Evolutionary conservation across 1,140 invertebrate genomes (phyloP).

Genomic region (Zaprionus ornatus): DNA sequence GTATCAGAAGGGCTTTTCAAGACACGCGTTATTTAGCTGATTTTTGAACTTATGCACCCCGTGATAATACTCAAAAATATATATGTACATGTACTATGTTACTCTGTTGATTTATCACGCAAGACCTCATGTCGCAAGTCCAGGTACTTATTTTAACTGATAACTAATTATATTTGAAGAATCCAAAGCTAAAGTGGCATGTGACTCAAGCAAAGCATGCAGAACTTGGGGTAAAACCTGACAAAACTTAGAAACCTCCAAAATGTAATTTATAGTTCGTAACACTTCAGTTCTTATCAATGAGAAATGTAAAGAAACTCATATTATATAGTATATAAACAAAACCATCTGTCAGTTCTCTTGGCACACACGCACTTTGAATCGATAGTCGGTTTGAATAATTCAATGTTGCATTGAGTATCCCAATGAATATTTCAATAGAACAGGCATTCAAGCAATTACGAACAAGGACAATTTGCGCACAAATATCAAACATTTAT

Average conservation of each 20-base stretch:
- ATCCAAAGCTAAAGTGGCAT: neutral
- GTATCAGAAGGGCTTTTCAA: neutral
- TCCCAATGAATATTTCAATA: slow-evolving; percentile 41
- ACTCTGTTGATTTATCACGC: neutral
- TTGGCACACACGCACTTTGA: neutral
- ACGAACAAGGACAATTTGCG: slow-evolving; percentile 48
- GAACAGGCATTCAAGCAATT: slow-evolving; percentile 33
- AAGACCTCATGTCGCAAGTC: neutral
- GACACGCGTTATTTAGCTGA: neutral
- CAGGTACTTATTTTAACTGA: neutral
- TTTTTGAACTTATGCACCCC: neutral
- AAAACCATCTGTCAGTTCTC: slow-evolving; percentile 1
- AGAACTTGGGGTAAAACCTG: slow-evolving; percentile 1
- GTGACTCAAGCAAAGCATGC: slow-evolving; percentile 1
- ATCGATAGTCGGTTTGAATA: neutral
- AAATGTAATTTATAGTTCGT: neutral
- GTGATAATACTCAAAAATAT: neutral
- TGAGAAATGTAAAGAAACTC: too few relatives aligned
- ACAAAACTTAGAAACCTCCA: neutral
- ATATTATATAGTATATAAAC: too few relatives aligned
- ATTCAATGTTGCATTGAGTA: slow-evolving; percentile 42
- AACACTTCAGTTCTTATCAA: too few relatives aligned
- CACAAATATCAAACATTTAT: slow-evolving; percentile 21
- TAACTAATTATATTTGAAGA: neutral
- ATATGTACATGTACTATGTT: too few relatives aligned